phyloP scores from a whole-genome alignment of 2,797 vertebrate species.

The Antennarius maculatus region DNA sequence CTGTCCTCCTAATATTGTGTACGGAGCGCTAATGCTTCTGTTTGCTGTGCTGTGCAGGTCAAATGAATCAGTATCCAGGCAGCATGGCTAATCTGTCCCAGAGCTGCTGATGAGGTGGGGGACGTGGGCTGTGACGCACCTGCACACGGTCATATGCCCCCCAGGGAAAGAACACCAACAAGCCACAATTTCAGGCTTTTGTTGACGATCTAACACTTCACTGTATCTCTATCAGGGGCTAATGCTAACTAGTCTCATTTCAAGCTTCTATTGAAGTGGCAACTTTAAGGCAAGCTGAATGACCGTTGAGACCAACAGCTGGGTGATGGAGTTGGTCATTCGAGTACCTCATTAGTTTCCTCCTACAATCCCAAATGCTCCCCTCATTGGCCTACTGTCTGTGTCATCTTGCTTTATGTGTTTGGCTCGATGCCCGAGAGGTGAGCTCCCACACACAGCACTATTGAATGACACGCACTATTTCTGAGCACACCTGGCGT shows the following conservation, averaged over 20 bases:
- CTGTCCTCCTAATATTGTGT: slow-evolving; percentile 47
- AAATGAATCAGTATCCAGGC: slow-evolving; percentile 75
- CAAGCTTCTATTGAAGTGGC: slow-evolving; percentile 7
- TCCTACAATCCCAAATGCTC: slow-evolving; percentile 25
- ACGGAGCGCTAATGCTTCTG: slow-evolving; percentile 57
- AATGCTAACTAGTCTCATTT: slow-evolving; percentile 2
- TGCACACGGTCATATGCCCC: slow-evolving; percentile 64
- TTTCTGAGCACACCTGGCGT: slow-evolving; percentile 74
- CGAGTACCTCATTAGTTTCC: slow-evolving; percentile 40
- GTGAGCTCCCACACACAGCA: slow-evolving; percentile 31
- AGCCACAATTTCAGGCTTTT: slow-evolving; percentile 27
- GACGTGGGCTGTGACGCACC: slow-evolving; percentile 70
- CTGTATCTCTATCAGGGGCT: slow-evolving; percentile 20
- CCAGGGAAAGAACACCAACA: slow-evolving; percentile 23
- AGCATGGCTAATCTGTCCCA: slow-evolving; percentile 71
- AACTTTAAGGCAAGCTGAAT: slow-evolving; percentile 8
- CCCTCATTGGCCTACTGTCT: slow-evolving; percentile 22
- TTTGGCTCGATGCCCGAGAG: slow-evolving; percentile 53
- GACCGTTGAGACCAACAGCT: slow-evolving; percentile 48
- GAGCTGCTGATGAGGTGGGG: slow-evolving; percentile 61
- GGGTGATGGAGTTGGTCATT: slow-evolving; percentile 56
- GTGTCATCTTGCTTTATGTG: slow-evolving; percentile 29
- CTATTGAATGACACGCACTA: slow-evolving; percentile 56
- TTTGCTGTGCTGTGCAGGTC: slow-evolving; percentile 69
- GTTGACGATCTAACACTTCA: slow-evolving; percentile 35